These are phyloP conservation scores for Macropus fuliginosus DNA, from an alignment of 2,797 vertebrate genomes.

Conservation along the genomic window DNA sequence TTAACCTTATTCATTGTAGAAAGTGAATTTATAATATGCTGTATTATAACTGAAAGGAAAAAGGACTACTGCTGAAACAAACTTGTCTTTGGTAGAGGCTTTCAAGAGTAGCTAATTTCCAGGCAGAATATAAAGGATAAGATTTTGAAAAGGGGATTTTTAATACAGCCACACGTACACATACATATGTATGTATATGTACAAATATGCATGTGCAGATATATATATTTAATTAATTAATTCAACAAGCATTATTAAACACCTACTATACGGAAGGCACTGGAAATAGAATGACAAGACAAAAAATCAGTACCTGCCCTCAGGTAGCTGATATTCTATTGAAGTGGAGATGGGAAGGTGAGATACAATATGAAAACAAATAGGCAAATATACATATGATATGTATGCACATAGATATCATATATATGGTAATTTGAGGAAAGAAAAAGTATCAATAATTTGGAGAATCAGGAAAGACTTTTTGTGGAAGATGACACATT, in stretches of 20 bases:
- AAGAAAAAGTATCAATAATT: neutral
- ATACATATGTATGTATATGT: neutral
- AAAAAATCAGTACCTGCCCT: neutral
- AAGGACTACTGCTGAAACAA: conserved; percentile 4
- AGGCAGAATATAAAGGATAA: neutral
- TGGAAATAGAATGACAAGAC: conserved; percentile 24
- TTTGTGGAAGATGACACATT: neutral
- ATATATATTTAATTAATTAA: neutral
- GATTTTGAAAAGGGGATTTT: neutral
- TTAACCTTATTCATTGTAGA: neutral
- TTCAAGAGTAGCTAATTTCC: conserved; percentile 14
- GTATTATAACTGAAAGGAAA: neutral
- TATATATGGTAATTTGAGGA: neutral
- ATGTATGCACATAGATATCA: neutral
- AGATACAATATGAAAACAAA: neutral
- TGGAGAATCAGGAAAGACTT: neutral
- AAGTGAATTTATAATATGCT: neutral
- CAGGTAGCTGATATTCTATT: neutral
- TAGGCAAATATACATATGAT: neutral
- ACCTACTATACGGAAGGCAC: neutral
- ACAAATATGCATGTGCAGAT: neutral
- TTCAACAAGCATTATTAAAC: neutral
- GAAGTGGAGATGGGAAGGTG: neutral
- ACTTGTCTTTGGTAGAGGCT: neutral
- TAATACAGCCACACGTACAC: neutral